These are phyloP conservation scores for Oenanthe oenanthe DNA, from an alignment of 2,113 vertebrate genomes.

Conservation along the genomic window DNA sequence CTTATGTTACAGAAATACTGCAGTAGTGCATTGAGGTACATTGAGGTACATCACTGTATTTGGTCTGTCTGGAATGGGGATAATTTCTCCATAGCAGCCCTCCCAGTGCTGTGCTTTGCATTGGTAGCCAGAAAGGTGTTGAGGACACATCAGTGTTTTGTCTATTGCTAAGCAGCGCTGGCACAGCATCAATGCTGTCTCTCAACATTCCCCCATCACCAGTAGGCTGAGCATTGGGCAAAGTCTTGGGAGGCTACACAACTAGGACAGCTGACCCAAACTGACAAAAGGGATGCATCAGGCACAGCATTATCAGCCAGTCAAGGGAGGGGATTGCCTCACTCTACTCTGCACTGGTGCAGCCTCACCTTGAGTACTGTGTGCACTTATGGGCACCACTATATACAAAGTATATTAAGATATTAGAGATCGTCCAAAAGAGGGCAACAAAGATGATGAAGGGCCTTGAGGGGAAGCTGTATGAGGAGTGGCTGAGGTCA, in stretches of 20 bases:
- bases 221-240: background rate
- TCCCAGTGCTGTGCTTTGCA: background rate
- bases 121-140: background rate
- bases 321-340: background rate
- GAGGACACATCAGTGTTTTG: background rate
- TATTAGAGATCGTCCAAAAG: too few relatives aligned
- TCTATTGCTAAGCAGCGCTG: background rate
- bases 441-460: too few relatives aligned
- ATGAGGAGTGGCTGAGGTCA: too few relatives aligned
- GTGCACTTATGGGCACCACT: too few relatives aligned
- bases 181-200: background rate
- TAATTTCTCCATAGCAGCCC: background rate
- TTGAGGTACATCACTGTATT: background rate
- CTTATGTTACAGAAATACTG: background rate
- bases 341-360: background rate
- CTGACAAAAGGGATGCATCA: background rate
- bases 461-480: too few relatives aligned
- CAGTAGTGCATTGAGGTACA: background rate
- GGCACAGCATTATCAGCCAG: background rate
- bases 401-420: too few relatives aligned
- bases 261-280: background rate
- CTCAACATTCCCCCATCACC: background rate
- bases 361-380: too few relatives aligned
- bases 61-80: background rate
- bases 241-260: background rate